Conservation (phyloP, 2,888 invertebrate species). For the Euzetes globulus region DNA sequence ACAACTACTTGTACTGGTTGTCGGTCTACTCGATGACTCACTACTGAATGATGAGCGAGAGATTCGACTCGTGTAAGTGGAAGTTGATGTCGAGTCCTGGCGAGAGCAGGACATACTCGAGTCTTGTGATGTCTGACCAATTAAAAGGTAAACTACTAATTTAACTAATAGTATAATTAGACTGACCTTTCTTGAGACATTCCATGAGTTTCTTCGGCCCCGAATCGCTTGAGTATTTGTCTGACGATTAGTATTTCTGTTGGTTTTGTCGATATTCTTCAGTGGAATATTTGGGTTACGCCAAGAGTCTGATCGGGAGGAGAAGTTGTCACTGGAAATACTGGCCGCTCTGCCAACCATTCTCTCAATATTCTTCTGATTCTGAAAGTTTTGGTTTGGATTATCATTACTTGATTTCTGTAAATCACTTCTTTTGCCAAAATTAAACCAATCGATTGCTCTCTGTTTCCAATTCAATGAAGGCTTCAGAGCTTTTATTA, state of each 20-base stretch:
- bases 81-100: slow-evolving; percentile 76
- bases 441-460: slow-evolving; percentile 36
- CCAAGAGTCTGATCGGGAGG: slow-evolving; percentile 80
- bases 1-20: slow-evolving; percentile 25
- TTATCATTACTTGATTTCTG: slow-evolving; percentile 53
- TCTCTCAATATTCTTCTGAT: slow-evolving; percentile 56
- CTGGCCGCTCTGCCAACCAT: slow-evolving; percentile 58
- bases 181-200: slow-evolving; percentile 27
- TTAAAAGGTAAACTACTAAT: no score
- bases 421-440: slow-evolving; percentile 34
- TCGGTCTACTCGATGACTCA: slow-evolving; percentile 47
- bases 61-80: slow-evolving; percentile 66
- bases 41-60: slow-evolving; percentile 72
- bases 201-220: slow-evolving; percentile 57
- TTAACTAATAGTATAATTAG: no score
- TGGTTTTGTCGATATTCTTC: slow-evolving; percentile 55
- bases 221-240: slow-evolving; percentile 44
- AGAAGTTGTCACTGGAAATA: slow-evolving; percentile 72
- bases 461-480: slow-evolving; percentile 8
- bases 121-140: slow-evolving; percentile 87
- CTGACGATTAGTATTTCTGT: slow-evolving; percentile 44
- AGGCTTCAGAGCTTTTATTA: neutral
- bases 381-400: slow-evolving; percentile 64
- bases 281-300: slow-evolving; percentile 58
- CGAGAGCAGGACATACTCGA: slow-evolving; percentile 81